These are phyloP conservation scores for Euproctis similis DNA, from an alignment of 2,888 invertebrate species.

Conservation along the genomic window DNA sequence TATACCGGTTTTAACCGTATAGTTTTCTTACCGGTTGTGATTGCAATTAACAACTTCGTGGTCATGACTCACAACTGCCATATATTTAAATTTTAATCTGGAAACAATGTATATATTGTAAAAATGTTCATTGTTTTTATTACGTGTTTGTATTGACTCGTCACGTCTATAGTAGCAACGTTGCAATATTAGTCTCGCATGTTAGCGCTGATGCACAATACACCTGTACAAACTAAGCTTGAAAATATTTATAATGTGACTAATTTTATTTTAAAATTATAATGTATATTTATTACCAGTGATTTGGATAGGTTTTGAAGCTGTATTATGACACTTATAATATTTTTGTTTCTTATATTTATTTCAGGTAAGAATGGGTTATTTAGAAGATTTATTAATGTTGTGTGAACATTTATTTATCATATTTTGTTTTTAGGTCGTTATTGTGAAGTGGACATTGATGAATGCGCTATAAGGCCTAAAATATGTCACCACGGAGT, in stretches of 20 bases:
- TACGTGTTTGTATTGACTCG: neutral
- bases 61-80: slow-evolving; percentile 2
- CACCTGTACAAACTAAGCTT: slow-evolving; percentile 46
- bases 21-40: slow-evolving; percentile 2
- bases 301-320: slow-evolving; percentile 8
- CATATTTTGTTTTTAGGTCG: slow-evolving; percentile 48
- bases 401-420: slow-evolving; percentile 3
- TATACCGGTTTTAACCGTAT: slow-evolving; percentile 5
- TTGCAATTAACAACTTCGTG: slow-evolving; percentile 1
- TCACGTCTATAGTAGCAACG: slow-evolving; percentile 3
- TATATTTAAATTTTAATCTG: slow-evolving; percentile 2
- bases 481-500: slow-evolving; percentile 88
- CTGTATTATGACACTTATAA: slow-evolving; percentile 16
- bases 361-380: slow-evolving; percentile 23
- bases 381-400: neutral
- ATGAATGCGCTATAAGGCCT: slow-evolving; percentile 80
- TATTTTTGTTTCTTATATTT: slow-evolving; percentile 18
- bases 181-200: slow-evolving; percentile 9
- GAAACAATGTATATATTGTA: slow-evolving; percentile 3
- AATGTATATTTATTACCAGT: slow-evolving; percentile 15
- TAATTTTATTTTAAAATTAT: slow-evolving; percentile 26
- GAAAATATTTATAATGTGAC: slow-evolving; percentile 26
- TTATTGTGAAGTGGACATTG: slow-evolving; percentile 79
- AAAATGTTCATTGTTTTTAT: slow-evolving; percentile 1
- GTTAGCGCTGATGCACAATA: slow-evolving; percentile 18